Evolutionary conservation across 2,888 invertebrate species (phyloP).

Genomic region (Disparrhopalites patrizii): DNA sequence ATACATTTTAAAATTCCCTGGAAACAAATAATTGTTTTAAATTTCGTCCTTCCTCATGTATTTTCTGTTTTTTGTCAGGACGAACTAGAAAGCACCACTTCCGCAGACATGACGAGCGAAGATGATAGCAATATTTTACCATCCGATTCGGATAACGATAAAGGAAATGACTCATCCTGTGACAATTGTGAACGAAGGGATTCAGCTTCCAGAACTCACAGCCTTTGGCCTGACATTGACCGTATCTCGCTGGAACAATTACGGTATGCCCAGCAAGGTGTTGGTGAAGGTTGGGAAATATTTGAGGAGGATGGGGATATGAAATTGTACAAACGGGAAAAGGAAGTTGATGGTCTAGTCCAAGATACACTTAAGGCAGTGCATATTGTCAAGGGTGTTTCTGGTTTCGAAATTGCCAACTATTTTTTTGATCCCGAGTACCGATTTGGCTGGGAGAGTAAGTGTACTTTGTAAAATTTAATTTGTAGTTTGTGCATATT

Average conservation of each 20-base stretch:
- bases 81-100: not conserved
- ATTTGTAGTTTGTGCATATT: no score
- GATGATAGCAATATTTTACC: no score
- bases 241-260: slow-evolving; percentile 7
- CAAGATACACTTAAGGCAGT: slow-evolving; percentile 17
- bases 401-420: slow-evolving; percentile 12
- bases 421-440: slow-evolving; percentile 14
- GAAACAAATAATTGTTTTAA: not conserved
- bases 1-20: not conserved
- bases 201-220: not conserved
- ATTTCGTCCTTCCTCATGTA: no score
- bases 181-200: no score
- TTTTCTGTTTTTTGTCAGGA: not conserved
- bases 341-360: slow-evolving; percentile 11
- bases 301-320: slow-evolving; percentile 17
- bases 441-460: slow-evolving; percentile 20
- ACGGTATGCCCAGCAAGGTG: slow-evolving; percentile 11
- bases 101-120: not conserved
- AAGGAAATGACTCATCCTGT: no score
- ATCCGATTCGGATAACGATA: no score
- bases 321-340: slow-evolving; percentile 18
- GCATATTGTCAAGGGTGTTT: slow-evolving; percentile 13
- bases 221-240: slow-evolving; percentile 8
- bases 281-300: slow-evolving; percentile 17
- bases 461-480: not conserved